phyloP scores from a whole-genome alignment of 2,113 vertebrate species.

The Peromyscus californicus region DNA sequence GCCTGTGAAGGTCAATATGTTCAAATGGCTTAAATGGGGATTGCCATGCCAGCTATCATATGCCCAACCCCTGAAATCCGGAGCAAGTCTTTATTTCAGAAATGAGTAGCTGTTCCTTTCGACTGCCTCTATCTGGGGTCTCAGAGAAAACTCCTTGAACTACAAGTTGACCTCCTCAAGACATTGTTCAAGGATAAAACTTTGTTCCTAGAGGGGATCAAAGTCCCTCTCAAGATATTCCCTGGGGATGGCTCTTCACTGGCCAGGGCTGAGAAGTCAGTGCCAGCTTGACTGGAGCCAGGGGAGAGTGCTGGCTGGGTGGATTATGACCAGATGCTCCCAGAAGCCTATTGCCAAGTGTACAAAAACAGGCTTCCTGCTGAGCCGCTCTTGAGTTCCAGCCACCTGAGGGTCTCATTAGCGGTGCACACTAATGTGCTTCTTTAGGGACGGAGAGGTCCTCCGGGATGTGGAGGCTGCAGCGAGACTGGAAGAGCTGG shows the following conservation, averaged over 20 bases:
- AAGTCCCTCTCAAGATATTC: not conserved
- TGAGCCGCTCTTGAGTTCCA: not conserved
- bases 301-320: not conserved
- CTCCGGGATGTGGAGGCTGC: constrained; percentile 27
- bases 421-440: constrained; percentile 31
- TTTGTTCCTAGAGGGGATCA: not conserved
- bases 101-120: not conserved
- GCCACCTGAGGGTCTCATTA: constrained; percentile 71
- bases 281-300: not conserved
- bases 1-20: not conserved
- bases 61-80: not conserved
- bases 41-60: not conserved
- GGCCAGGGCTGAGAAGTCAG: not conserved
- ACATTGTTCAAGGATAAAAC: not conserved
- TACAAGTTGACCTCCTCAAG: not conserved
- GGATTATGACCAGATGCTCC: constrained; percentile 65
- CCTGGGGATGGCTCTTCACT: not conserved
- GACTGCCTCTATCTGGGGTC: not conserved
- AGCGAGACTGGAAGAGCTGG: constrained; percentile 35
- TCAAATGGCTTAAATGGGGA: not conserved
- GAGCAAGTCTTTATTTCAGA: not conserved
- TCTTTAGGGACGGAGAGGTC: constrained; percentile 60
- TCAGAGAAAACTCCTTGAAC: not conserved
- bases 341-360: not conserved
- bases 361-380: not conserved